These are phyloP conservation scores for Tuberolachnus salignus DNA, from an alignment of 2,888 invertebrate species.

Conservation along the genomic window DNA sequence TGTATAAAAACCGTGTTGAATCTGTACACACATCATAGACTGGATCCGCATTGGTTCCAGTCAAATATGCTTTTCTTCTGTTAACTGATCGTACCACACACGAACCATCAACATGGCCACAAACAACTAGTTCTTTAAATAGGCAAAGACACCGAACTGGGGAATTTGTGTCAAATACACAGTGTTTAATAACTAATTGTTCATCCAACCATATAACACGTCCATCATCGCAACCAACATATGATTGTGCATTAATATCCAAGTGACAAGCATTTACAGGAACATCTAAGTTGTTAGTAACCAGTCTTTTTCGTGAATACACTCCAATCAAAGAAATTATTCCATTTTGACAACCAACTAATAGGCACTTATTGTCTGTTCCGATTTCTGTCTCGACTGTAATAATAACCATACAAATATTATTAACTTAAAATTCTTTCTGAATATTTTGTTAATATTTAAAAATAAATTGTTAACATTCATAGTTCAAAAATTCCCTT, in stretches of 20 bases:
- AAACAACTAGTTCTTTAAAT: constrained; percentile 63
- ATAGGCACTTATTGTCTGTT: constrained; percentile 69
- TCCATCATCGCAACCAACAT: constrained; percentile 71
- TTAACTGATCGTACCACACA: constrained; percentile 66
- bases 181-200: constrained; percentile 42
- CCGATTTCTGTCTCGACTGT: constrained; percentile 66
- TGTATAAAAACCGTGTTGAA: constrained; percentile 66
- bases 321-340: constrained; percentile 67
- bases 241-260: constrained; percentile 65
- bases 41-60: constrained; percentile 75
- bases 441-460: too few species aligned
- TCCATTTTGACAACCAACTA: constrained; percentile 71
- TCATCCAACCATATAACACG: constrained; percentile 56
- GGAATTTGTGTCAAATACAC: constrained; percentile 62
- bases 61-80: constrained; percentile 66
- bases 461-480: too few species aligned
- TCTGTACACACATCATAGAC: constrained; percentile 70
- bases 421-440: neutral
- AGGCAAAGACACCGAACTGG: constrained; percentile 56
- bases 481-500: too few species aligned
- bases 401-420: constrained; percentile 26
- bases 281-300: constrained; percentile 63
- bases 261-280: constrained; percentile 69
- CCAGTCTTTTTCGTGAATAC: constrained; percentile 65
- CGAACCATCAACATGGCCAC: constrained; percentile 71